These are phyloP conservation scores for Pagetopsis macropterus DNA, from an alignment of 2,797 vertebrate genomes.

Conservation along the genomic window DNA sequence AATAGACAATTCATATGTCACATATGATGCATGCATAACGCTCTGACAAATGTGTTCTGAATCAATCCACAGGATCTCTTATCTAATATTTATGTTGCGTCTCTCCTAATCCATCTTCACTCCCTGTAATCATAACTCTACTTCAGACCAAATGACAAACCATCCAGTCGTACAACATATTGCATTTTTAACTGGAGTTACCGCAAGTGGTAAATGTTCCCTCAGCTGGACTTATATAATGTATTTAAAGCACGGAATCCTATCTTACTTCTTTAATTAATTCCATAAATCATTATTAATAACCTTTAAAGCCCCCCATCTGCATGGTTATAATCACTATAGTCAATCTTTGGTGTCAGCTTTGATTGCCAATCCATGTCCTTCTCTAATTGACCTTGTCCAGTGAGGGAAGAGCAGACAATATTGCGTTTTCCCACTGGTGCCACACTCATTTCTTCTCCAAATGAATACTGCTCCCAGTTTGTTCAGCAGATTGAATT, in stretches of 20 bases:
- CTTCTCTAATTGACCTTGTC: conserved; percentile 87
- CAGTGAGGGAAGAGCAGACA: conserved; percentile 79
- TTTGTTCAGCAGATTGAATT: conserved; percentile 82
- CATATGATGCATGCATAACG: conserved; percentile 14
- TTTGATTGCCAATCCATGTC: conserved; percentile 88
- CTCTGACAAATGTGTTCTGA: conserved; percentile 31
- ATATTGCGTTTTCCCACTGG: conserved; percentile 78
- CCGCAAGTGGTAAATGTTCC: conserved; percentile 66
- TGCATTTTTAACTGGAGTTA: conserved; percentile 67
- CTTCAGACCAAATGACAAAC: conserved; percentile 57
- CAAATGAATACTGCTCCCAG: conserved; percentile 79
- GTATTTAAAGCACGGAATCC: conserved; percentile 79
- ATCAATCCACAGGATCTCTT: conserved; percentile 27
- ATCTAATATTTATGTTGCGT: conserved; percentile 55
- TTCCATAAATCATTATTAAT: conserved; percentile 90
- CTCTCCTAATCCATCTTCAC: conserved; percentile 60
- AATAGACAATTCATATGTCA: conserved; percentile 18
- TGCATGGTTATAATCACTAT: conserved; percentile 84
- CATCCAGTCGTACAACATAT: conserved; percentile 56
- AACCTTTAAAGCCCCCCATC: conserved; percentile 86
- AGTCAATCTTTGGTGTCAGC: conserved; percentile 87
- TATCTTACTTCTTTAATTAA: conserved; percentile 85
- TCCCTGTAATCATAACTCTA: conserved; percentile 66
- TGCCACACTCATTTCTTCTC: conserved; percentile 75
- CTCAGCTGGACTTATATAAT: conserved; percentile 79